Base-by-base conservation (phyloP, 2,888 invertebrate genomes). In the Dichetophora obliterata region DNA sequence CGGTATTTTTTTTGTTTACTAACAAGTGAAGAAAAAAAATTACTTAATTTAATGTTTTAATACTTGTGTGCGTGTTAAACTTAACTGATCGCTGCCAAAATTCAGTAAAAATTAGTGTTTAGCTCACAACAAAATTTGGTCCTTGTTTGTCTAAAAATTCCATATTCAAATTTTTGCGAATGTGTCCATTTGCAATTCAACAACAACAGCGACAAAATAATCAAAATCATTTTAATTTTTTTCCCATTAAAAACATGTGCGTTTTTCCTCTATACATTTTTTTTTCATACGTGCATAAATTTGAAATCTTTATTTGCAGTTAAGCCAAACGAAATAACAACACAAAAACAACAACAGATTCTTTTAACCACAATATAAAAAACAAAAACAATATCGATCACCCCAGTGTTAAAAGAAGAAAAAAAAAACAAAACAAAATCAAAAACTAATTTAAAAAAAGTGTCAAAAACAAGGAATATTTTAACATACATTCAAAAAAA, bases 231-330 rank as follows among this genome's bases (percentile, higher is more conserved):
- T 43, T 43, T 43, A 57, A 57, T 57, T 24, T 57, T 57, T 59
- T 24, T 16, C 24, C 27, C 24, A 59, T 59, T n/a, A n/a, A 11
- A 59, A 59, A 59, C 24, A 27, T 59, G 59, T 59, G 59, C 27
- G 59, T 27, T 27, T 59, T 16, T 59, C 27, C 27, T 59, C 22
- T 59, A 9, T 59, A 27, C 24, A 59, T 59, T 59, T 59, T 27
- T 16, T 59, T 59, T 16, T n/a, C n/a, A 59, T 16, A 16, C 59
- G 22, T 22, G 59, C 59, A 59, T 59, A 59, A 59, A 59, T 59
- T 59, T 27, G 0, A 59, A 59, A 27, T 22, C 16, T 22, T 16
- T 11, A 59, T 59, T 59, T 27, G 24, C 59, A 14, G 22, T 22
- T 22, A 24, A 59, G 27, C 14, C 11, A 59, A 24, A 59, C 54